Conservation (phyloP, 2,888 invertebrate species). For the Serrognathus titanus region DNA sequence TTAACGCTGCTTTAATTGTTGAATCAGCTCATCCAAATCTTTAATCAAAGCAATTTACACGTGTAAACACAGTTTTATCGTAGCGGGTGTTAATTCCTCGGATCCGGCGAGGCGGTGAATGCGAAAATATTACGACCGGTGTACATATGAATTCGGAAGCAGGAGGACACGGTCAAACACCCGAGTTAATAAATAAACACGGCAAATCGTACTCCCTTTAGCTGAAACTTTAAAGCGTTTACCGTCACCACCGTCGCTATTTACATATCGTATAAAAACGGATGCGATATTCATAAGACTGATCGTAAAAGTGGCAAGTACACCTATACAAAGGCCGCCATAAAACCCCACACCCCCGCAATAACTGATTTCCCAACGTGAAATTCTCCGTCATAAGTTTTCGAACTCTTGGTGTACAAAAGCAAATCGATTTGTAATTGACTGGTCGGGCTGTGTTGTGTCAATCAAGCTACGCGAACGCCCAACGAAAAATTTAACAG, state of each 20-base stretch:
- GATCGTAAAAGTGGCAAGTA: constrained; percentile 15
- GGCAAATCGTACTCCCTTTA: constrained; percentile 1
- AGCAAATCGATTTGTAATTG: too few species aligned
- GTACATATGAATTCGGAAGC: too few species aligned
- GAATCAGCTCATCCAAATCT: constrained; percentile 1
- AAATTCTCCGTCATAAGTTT: background rate
- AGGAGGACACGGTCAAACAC: too few species aligned
- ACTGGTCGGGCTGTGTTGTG: too few species aligned
- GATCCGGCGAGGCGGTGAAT: too few species aligned
- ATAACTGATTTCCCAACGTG: background rate
- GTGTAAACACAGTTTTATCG: constrained; percentile 6
- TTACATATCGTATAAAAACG: constrained; percentile 7
- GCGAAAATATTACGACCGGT: too few species aligned
- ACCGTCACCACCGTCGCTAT: constrained; percentile 3
- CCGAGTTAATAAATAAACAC: background rate
- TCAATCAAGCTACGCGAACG: too few species aligned
- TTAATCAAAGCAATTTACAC: constrained; percentile 10
- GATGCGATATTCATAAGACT: constrained; percentile 17
- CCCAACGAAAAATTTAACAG: too few species aligned
- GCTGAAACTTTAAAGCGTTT: constrained; percentile 1
- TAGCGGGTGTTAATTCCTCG: background rate
- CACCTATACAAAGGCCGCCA: constrained; percentile 1
- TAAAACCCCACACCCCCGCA: background rate
- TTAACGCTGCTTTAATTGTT: constrained; percentile 1
- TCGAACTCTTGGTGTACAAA: too few species aligned